Base-by-base conservation (phyloP, 2,113 vertebrate species). In the Megaleporinus macrocephalus region DNA sequence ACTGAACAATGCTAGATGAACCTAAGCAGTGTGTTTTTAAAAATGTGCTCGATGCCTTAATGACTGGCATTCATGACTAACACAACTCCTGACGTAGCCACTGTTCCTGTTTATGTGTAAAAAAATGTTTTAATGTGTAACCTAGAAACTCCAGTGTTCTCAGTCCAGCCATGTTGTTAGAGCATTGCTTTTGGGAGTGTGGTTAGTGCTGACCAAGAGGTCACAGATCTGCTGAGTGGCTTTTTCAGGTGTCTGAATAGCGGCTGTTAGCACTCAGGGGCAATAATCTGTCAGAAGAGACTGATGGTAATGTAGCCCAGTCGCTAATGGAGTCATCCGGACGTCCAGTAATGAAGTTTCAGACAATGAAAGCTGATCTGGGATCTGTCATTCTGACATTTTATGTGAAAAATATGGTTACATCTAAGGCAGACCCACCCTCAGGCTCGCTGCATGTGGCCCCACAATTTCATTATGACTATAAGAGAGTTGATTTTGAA, bases 401-500 rank as follows among this genome's bases (percentile, higher is more conserved):
- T 70, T 70, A 44, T 6, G 14, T 70, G 12, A 44, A 24, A 44
- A 24, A 44, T 69, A 36, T 69, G 30, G 41, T 36, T 36, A 61
- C 9, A 22, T 27, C 71, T 18, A 15, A 18, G 24, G 49, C 26
- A 3, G 26, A 20, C 16, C 4, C 36, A n/a, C 66, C 44, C 4
- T 78, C 30, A 69, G 51, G 22, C 24, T 44, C 55, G n/a, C 33
- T 70, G 36, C 47, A 11, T 33, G 14, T 61, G 59, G 22, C 59
- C 55, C 22, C 36, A 24, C 68, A 73, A 44, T 72, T 55, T 36
- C 22, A 51, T 80, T 62, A 73, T 27, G 57, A 5, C 24, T 55
- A 30, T 51, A 20, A 71, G 33, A 15, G 30, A 44, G 26, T 55
- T 16, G 20, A 9, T 47, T 71, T 61, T 26, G 7, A 61, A 20